These are phyloP conservation scores for Diadumene lineata DNA, from an alignment of 92 coral and sea anemone genomes.

Conservation along the genomic window DNA sequence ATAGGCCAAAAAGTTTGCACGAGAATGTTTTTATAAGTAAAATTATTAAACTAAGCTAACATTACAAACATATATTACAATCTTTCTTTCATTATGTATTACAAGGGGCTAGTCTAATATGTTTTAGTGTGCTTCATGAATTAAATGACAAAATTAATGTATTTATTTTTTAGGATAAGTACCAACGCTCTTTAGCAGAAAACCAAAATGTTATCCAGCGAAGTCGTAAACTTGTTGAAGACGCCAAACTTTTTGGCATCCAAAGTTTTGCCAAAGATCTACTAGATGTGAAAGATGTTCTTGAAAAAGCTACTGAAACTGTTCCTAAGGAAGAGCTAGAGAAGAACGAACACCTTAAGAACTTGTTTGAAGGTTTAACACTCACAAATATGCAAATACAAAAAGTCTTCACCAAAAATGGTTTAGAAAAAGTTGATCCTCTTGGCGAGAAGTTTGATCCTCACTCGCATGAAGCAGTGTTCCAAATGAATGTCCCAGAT, in stretches of 20 bases:
- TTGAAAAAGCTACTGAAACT: constrained; percentile 91
- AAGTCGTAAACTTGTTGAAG: constrained; percentile 86
- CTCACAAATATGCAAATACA: constrained; percentile 90
- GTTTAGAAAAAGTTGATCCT: constrained; percentile 86
- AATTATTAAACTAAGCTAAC: background rate
- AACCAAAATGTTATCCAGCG: constrained; percentile 89
- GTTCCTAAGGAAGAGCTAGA: constrained; percentile 84
- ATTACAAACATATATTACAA: background rate
- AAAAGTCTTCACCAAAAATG: constrained; percentile 90
- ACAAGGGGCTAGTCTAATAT: background rate
- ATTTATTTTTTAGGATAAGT: constrained; percentile 70
- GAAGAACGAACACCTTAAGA: constrained; percentile 69
- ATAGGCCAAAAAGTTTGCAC: background rate
- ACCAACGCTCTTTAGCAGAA: constrained; percentile 93
- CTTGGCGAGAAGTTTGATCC: constrained; percentile 94
- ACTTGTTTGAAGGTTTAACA: constrained; percentile 89
- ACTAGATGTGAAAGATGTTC: constrained; percentile 93
- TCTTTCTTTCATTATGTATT: background rate
- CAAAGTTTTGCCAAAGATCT: constrained; percentile 94
- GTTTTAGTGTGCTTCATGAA: background rate
- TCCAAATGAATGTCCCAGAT: constrained; percentile 84
- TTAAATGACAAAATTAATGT: background rate
- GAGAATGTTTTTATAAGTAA: too few relatives aligned
- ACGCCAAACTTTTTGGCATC: constrained; percentile 91
- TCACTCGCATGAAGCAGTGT: constrained; percentile 91